Evolutionary conservation across 2,797 vertebrate genomes (phyloP).

Genomic region (Gallinago stenura): DNA sequence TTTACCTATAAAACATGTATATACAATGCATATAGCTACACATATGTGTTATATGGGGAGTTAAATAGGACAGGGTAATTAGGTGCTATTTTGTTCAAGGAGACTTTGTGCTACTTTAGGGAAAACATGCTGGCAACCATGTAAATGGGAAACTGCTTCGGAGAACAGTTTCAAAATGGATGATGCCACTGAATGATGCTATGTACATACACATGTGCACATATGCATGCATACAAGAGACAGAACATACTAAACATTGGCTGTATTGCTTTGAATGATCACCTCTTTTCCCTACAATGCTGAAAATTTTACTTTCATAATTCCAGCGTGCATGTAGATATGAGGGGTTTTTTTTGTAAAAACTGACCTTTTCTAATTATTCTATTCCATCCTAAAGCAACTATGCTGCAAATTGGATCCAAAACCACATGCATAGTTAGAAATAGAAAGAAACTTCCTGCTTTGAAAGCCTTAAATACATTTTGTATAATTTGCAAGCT

Average conservation of each 20-base stretch:
- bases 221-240: not conserved
- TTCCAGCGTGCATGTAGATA: not conserved
- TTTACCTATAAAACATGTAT: too few species aligned
- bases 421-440: not conserved
- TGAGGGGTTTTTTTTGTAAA: not conserved
- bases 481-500: not conserved
- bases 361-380: not conserved
- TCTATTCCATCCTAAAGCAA: not conserved
- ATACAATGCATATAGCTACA: not conserved
- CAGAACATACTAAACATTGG: not conserved
- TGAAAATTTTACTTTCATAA: not conserved
- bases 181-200: not conserved
- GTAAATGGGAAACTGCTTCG: not conserved
- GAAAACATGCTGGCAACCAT: not conserved
- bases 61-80: not conserved
- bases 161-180: not conserved
- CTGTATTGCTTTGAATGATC: not conserved
- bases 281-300: not conserved
- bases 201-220: fast-evolving
- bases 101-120: not conserved
- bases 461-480: not conserved
- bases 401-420: not conserved
- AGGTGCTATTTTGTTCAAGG: not conserved
- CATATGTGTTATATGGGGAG: not conserved
- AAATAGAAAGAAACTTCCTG: not conserved